Evolutionary conservation across 2,113 vertebrate genomes (phyloP), one percentile per base, ranked within the genome.

Genomic region (Charadrius vociferus): DNA sequence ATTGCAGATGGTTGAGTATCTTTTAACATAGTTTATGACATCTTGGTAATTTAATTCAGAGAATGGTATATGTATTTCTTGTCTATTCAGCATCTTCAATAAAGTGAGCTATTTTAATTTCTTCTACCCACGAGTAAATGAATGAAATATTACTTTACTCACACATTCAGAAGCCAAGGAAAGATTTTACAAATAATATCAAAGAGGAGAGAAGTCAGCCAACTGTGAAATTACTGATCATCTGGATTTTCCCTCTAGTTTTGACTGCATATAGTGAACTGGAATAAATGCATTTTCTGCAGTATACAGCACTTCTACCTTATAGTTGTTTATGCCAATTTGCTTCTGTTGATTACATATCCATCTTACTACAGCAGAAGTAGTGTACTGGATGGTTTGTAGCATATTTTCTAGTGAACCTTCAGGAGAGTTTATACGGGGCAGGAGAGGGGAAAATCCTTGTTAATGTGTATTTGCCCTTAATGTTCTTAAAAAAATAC

Each of bases 191-290:
- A 97, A 98, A 98, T 97, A 96, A 96, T 98, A 98, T 97, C 92
- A 98, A 98, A 97, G 95, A 98, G 72, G 90, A 98, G 95, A 96
- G 81, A 97, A 98, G 77, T 96, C 98, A 98, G 66, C 96, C 97
- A 97, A 37, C 98, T 99, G 98, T 98, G 98, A 99, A 99, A 99
- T 99, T 98, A 98, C 97, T 97, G 97, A 97, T 98, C 97, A 98
- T 98, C 97, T 97, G 92, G 89, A 94, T 97, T 98, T 98, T 97
- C 97, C 95, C 96, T 95, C 97, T 96, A 95, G 87, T 98, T 98
- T 97, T 93, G 82, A 79, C 95, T 84, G 45, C 88, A 77, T 93
- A 86, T 70, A 97, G 88, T 94, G 93, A 97, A 93, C 93, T 97
- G 86, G 89, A 90, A 94, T 97, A 92, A 96, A 96, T 93, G 87